Base-by-base conservation (phyloP, 2,888 invertebrate species). In the Acronicta psi region DNA sequence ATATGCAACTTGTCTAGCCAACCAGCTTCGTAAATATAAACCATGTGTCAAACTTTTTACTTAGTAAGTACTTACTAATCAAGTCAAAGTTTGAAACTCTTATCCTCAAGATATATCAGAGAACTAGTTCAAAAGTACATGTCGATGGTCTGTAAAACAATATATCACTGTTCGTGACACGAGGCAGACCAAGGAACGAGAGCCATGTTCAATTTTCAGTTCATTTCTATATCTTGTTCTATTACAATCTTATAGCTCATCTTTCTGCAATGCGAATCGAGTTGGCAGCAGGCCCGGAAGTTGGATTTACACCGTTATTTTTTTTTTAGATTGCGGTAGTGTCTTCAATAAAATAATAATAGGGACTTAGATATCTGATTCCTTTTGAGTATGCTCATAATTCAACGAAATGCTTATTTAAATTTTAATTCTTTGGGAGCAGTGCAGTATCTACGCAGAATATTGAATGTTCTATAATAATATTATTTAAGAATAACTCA, bases 191-290 rank as follows among this genome's bases (percentile, higher is more conserved):
- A 29, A 36, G 57, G 31, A 50, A 50, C 45, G 43, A 55, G 31
- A 36, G 25, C 38, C 52, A 59, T 65, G 73, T 66, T 73, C 60
- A 64, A 37, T 73, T 69, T 59, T 49, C 63, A 69, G 66, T 72
- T 74, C 64, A 69, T 73, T 75, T 66, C 80, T 81, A 81, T 77
- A 81, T 81, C 80, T 83, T 80, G 82, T 82, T 69, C 54, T 46
- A 74, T 67, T 64, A 74, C 65, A 67, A 67, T 85, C 84, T 84
- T 82, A 85, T 84, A 78, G 81, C 83, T 83, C 86, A 88, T 88
- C 85, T 85, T 86, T 85, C 84, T 88, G 86, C 88, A 87, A 83
- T 87, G 85, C 84, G 87, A 88, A 85, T 80, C 61, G 75, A 80
- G 77, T 87, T 89, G 89, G 89, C 89, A 87, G 65, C 61, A 71